phyloP scores from a whole-genome alignment of 2,113 vertebrate species.

The Hepsetus odoe region DNA sequence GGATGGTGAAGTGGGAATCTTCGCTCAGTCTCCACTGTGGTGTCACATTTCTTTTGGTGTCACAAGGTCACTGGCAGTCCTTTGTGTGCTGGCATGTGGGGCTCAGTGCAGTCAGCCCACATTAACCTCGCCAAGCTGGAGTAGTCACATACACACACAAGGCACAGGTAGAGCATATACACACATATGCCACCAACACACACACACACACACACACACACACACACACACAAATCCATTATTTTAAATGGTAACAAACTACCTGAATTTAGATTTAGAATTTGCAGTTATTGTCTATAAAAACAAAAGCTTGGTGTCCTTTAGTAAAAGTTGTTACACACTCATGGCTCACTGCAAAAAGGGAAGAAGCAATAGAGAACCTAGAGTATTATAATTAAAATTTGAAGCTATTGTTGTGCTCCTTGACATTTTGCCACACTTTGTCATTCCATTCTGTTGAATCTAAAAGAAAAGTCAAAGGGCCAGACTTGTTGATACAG shows the following conservation, averaged over 20 bases:
- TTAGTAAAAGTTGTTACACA: no score
- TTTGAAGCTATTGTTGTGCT: no score
- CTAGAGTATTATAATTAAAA: no score
- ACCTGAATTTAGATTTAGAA: neutral
- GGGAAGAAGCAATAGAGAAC: neutral
- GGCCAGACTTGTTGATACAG: no score
- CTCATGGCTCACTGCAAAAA: neutral
- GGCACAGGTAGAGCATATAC: constrained; percentile 25
- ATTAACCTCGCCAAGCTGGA: constrained; percentile 51
- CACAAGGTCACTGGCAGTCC: constrained; percentile 42
- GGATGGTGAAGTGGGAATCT: constrained; percentile 1
- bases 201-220: neutral
- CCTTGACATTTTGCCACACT: no score
- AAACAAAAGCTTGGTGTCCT: neutral
- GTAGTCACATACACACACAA: constrained; percentile 24
- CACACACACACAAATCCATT: neutral
- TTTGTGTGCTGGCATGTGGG: constrained; percentile 41
- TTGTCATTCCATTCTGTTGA: no score
- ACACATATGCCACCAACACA: neutral
- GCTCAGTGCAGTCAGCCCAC: constrained; percentile 44
- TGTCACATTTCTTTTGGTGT: constrained; percentile 43
- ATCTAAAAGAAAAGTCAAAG: no score
- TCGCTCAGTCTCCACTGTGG: constrained; percentile 16
- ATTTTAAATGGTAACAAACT: neutral
- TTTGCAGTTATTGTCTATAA: neutral